These are phyloP conservation scores for Oxytorus armatus DNA, from an alignment of 2,888 invertebrate genomes.

Conservation along the genomic window DNA sequence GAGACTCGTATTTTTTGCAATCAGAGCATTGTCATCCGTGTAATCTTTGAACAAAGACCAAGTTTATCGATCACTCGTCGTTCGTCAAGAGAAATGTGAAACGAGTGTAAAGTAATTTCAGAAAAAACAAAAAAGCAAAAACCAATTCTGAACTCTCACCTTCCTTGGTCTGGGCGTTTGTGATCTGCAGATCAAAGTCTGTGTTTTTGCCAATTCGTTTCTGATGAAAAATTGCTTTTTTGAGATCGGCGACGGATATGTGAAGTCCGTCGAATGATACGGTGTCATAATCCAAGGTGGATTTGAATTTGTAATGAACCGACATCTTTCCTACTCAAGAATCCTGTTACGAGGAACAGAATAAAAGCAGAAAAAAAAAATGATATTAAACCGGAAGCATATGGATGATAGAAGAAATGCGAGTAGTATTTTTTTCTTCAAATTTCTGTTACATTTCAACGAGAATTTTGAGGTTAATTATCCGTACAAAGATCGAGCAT, in stretches of 20 bases:
- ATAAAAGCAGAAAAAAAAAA: background rate
- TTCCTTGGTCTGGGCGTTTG: slow-evolving; percentile 98
- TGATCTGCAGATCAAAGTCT: slow-evolving; percentile 98
- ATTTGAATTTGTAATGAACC: slow-evolving; percentile 99
- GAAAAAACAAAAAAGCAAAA: too few species aligned
- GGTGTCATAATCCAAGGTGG: slow-evolving; percentile 97
- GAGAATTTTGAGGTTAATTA: slow-evolving; percentile 36
- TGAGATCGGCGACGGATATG: slow-evolving; percentile 97
- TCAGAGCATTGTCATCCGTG: slow-evolving; percentile 94
- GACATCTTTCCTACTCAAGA: slow-evolving; percentile 88
- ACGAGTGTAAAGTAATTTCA: too few species aligned
- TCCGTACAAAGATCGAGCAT: background rate
- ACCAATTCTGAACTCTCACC: too few species aligned
- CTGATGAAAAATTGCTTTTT: slow-evolving; percentile 97
- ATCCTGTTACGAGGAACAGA: slow-evolving; percentile 66
- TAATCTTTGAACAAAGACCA: slow-evolving; percentile 90
- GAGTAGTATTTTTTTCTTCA: too few species aligned
- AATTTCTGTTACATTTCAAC: background rate
- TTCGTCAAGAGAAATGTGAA: slow-evolving; percentile 27
- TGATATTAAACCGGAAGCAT: background rate
- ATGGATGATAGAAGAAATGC: background rate
- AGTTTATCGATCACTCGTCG: too few species aligned
- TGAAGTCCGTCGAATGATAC: slow-evolving; percentile 98
- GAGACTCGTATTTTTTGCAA: slow-evolving; percentile 98
- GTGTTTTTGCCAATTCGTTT: slow-evolving; percentile 97